These are phyloP conservation scores for Cheilinus undulatus DNA, from an alignment of 2,113 vertebrate species.

Conservation along the genomic window DNA sequence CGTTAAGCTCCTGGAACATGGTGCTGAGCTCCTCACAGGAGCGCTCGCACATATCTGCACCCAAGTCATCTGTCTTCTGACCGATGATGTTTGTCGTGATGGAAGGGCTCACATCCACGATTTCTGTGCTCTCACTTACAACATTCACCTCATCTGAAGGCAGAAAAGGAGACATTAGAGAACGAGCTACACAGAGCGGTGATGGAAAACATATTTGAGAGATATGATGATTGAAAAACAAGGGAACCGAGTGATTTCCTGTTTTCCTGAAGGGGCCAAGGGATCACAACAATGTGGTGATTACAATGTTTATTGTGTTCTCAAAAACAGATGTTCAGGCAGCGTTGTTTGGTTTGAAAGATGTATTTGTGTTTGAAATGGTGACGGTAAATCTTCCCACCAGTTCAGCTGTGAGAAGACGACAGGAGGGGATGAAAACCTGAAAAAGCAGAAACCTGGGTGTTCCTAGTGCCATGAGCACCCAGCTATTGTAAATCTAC, in stretches of 20 bases:
- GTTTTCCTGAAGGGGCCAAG: conserved; percentile 38
- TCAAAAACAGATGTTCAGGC: conserved; percentile 68
- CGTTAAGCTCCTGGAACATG: conserved; percentile 93
- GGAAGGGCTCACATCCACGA: conserved; percentile 87
- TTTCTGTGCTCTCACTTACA: conserved; percentile 89
- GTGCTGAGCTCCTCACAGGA: conserved; percentile 94
- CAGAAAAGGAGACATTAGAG: conserved; percentile 2
- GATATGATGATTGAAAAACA: conserved; percentile 48
- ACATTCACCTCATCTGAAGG: conserved; percentile 87
- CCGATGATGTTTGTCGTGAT: conserved; percentile 86
- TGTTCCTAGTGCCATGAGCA: conserved; percentile 50
- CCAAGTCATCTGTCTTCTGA: conserved; percentile 78
- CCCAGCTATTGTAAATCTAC: conserved; percentile 55
- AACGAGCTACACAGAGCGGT: conserved; percentile 14
- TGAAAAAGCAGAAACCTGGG: conserved; percentile 43
- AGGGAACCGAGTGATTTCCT: conserved; percentile 48
- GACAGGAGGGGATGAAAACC: conserved; percentile 17
- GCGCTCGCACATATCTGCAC: conserved; percentile 89
- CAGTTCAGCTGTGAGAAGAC: conserved; percentile 15
- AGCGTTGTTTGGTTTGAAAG: conserved; percentile 45
- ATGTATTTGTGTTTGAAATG: conserved; percentile 47
- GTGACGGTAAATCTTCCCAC: conserved; percentile 50
- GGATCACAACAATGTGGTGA: conserved; percentile 48
- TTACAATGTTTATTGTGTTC: conserved; percentile 62
- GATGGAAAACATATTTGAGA: conserved; percentile 55